Percentiles rank a stretch among this genome's conserved stretches.
phyloP scores from a whole-genome alignment of 2,888 invertebrate genomes.

The Rhagophthalmus giganteus region DNA sequence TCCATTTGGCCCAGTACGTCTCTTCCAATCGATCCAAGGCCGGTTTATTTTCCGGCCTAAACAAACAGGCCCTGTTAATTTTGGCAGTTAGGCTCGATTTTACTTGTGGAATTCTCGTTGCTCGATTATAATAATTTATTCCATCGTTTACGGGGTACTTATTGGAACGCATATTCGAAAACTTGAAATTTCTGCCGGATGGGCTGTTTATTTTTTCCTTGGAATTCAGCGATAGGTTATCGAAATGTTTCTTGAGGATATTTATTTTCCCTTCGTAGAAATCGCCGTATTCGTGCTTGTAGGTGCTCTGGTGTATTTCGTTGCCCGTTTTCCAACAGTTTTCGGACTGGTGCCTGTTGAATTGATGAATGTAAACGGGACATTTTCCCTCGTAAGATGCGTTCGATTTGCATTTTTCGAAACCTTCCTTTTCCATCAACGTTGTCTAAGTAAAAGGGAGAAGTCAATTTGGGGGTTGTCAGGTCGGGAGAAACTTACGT shows the following conservation, averaged over 20 bases:
- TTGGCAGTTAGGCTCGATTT: slow-evolving; percentile 13
- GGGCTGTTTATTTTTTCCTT: not conserved
- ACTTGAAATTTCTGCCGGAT: slow-evolving; percentile 1
- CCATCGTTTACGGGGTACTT: not conserved
- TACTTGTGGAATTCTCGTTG: not conserved
- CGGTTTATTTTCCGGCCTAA: slow-evolving; percentile 32
- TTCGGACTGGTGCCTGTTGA: slow-evolving; percentile 4
- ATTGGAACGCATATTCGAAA: not conserved
- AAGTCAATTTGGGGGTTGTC: too few relatives aligned
- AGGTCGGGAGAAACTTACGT: too few relatives aligned
- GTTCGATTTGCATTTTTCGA: not conserved
- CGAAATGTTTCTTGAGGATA: slow-evolving; percentile 8
- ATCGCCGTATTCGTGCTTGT: slow-evolving; percentile 19
- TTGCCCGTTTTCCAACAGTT: slow-evolving; percentile 5
- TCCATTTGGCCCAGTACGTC: slow-evolving; percentile 53
- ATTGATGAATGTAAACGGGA: slow-evolving; percentile 22
- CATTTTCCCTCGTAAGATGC: slow-evolving; percentile 8
- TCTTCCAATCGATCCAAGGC: slow-evolving; percentile 48
- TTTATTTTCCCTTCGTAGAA: slow-evolving; percentile 10
- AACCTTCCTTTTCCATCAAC: not conserved
- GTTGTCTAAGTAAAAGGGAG: too few relatives aligned
- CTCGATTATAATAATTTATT: not conserved
- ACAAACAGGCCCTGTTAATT: slow-evolving; percentile 18
- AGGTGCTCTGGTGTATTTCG: slow-evolving; percentile 13
- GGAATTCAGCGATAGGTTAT: slow-evolving; percentile 8